Percentiles rank a stretch among this genome's conserved stretches.
phyloP scores from a whole-genome alignment of 2,797 vertebrate genomes.

The Eulemur mongoz region DNA sequence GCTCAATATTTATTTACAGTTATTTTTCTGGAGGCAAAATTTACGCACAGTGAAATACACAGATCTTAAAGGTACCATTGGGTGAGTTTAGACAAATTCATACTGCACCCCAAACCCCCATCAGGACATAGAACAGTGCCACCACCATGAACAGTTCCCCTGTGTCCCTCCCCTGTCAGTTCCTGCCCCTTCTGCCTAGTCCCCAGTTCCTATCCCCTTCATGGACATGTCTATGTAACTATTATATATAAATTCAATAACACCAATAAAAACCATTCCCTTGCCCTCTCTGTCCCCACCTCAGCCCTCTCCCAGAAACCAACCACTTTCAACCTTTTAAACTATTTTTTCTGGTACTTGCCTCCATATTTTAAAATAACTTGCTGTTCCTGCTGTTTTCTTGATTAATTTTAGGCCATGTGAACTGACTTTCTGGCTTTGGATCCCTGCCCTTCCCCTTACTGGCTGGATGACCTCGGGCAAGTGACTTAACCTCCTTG shows the following conservation, averaged over 20 bases:
- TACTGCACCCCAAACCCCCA: not conserved
- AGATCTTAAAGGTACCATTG: constrained; percentile 5
- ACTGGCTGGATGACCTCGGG: not conserved
- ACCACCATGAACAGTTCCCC: not conserved
- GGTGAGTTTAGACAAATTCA: not conserved
- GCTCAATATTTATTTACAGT: not conserved
- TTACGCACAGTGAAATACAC: not conserved
- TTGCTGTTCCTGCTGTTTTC: not conserved
- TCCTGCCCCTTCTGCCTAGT: not conserved
- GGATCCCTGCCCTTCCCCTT: not conserved
- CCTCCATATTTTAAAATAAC: not conserved
- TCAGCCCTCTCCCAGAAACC: not conserved
- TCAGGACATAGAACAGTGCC: not conserved
- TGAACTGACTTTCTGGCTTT: not conserved
- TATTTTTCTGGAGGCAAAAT: not conserved
- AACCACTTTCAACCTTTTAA: not conserved
- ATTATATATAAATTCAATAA: not conserved
- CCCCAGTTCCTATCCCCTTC: not conserved
- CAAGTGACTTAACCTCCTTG: not conserved
- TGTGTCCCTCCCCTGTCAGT: not conserved
- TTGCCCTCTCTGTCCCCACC: not conserved
- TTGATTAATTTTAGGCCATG: not conserved
- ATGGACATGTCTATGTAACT: not conserved
- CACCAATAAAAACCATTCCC: not conserved
- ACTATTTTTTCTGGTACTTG: not conserved